These are phyloP conservation scores for Pseudoips prasinana DNA, from an alignment of 2,888 invertebrate genomes.

Conservation along the genomic window DNA sequence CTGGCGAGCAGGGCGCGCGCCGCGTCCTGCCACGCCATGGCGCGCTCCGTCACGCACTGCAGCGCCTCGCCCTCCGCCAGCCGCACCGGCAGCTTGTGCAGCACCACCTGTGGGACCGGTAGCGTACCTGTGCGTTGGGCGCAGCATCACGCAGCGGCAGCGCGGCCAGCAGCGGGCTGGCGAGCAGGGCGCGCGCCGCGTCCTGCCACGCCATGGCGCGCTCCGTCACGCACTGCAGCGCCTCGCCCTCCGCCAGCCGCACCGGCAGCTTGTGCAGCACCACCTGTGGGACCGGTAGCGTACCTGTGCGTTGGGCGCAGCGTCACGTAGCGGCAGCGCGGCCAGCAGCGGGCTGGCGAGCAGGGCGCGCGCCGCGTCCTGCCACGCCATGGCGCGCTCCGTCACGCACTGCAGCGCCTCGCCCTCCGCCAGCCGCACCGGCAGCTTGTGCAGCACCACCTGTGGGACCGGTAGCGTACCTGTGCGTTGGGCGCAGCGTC, in stretches of 20 bases:
- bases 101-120: not conserved
- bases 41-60: slow-evolving; percentile 94
- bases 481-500: not conserved
- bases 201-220: not conserved
- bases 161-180: slow-evolving; percentile 86
- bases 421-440: slow-evolving; percentile 92
- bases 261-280: not conserved
- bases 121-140: slow-evolving; percentile 1
- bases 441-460: slow-evolving; percentile 51
- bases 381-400: slow-evolving; percentile 98
- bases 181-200: not conserved
- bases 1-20: slow-evolving; percentile 81
- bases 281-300: no score
- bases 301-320: slow-evolving; percentile 2
- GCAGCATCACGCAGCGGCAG: slow-evolving; percentile 11
- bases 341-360: slow-evolving; percentile 46
- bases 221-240: not conserved
- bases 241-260: not conserved
- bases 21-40: slow-evolving; percentile 97
- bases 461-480: not conserved
- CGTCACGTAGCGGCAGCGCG: slow-evolving; percentile 17
- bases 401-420: slow-evolving; percentile 96
- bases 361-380: slow-evolving; percentile 89
- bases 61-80: slow-evolving; percentile 89
- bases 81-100: slow-evolving; percentile 84